Evolutionary conservation across 2,797 vertebrate genomes (phyloP).

Genomic region (Betta splendens): DNA sequence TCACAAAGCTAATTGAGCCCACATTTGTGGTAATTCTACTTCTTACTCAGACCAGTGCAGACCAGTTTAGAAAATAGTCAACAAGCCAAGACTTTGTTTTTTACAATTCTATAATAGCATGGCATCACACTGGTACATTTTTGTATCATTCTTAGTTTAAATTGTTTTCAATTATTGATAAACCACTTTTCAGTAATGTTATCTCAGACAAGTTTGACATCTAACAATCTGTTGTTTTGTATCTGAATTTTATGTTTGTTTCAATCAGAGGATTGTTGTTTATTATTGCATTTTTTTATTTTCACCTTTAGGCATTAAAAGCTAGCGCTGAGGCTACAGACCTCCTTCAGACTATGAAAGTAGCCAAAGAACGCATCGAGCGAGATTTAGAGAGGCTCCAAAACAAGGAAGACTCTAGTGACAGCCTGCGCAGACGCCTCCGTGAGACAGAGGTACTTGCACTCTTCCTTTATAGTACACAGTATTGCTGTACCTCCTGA

Average conservation of each 20-base stretch:
- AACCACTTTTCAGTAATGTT: neutral
- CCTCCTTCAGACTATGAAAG: slow-evolving; percentile 90
- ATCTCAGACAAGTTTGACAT: neutral
- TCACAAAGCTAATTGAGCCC: slow-evolving; percentile 14
- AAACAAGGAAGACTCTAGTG: slow-evolving; percentile 92
- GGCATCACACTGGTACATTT: neutral
- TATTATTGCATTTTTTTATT: neutral
- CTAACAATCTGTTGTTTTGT: no score
- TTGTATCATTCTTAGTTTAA: neutral
- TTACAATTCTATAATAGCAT: neutral
- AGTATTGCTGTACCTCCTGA: no score
- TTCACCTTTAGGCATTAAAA: slow-evolving; percentile 84
- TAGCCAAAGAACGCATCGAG: slow-evolving; percentile 92
- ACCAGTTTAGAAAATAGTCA: slow-evolving; percentile 16
- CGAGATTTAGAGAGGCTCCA: slow-evolving; percentile 92
- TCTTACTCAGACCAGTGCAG: slow-evolving; percentile 20
- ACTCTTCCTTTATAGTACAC: neutral
- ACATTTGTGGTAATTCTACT: slow-evolving; percentile 9
- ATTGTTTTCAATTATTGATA: neutral
- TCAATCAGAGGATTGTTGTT: neutral
- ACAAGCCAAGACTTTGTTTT: neutral
- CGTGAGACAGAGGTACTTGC: slow-evolving; percentile 88
- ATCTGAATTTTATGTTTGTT: no score
- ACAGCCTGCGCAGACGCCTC: slow-evolving; percentile 94
- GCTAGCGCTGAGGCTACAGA: slow-evolving; percentile 92